These are phyloP conservation scores for Bombus difficillimus DNA, from an alignment of 1,140 invertebrate species.

Conservation along the genomic window DNA sequence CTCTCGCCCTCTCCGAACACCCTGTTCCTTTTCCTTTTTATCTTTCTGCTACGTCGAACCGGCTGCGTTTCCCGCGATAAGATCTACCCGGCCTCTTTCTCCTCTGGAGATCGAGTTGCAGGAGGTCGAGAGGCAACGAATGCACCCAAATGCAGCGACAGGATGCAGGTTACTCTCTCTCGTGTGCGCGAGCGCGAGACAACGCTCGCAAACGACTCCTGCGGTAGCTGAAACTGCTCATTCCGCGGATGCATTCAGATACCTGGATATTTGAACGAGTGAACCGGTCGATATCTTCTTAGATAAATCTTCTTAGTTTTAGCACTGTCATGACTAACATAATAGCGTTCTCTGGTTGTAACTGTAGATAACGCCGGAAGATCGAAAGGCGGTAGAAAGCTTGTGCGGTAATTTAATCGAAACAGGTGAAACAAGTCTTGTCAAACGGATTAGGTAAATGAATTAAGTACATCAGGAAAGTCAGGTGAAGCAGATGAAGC, in stretches of 20 bases:
- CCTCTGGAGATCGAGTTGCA: constrained; percentile 68
- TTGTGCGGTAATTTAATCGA: neutral
- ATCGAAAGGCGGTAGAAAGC: neutral
- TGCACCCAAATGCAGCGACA: constrained; percentile 57
- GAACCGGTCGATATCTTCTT: neutral
- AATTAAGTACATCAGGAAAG: too few species aligned
- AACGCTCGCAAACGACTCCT: constrained; percentile 14
- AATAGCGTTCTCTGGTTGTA: neutral
- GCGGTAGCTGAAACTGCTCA: constrained; percentile 29
- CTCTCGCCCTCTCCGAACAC: neutral
- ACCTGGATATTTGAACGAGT: neutral
- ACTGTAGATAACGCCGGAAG: neutral
- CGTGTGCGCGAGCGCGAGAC: neutral
- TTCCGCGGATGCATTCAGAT: constrained; percentile 37
- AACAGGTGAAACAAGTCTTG: neutral
- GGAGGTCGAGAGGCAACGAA: constrained; percentile 63
- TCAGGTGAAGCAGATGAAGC: too few species aligned
- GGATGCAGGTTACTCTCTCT: constrained; percentile 56
- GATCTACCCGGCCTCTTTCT: constrained; percentile 60
- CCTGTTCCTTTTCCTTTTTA: constrained; percentile 58
- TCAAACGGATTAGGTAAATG: neutral
- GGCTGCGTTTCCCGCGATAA: constrained; percentile 68
- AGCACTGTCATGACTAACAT: too few species aligned
- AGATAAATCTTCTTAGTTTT: too few species aligned
- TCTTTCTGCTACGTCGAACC: constrained; percentile 67